Percentiles rank a stretch among this genome's conserved stretches.
phyloP scores from a whole-genome alignment of 2,797 vertebrate genomes.

The Chrysocyon brachyurus region DNA sequence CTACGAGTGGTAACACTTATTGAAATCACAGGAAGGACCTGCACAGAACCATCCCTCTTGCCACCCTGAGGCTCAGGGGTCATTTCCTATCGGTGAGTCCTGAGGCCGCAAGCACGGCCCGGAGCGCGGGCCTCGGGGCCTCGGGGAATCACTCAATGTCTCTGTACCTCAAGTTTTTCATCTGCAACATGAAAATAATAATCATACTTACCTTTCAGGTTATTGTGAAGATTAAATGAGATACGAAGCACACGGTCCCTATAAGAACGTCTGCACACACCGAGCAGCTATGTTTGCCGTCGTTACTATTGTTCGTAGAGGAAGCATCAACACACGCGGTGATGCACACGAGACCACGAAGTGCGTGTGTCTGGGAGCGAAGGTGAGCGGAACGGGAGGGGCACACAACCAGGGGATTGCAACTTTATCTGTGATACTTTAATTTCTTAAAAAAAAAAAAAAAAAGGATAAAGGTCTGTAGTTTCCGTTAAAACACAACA shows the following conservation, averaged over 20 bases:
- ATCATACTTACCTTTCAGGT: not conserved
- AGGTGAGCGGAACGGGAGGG: not conserved
- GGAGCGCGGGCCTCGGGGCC: not conserved
- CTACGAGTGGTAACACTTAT: not conserved
- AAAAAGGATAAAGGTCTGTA: not conserved
- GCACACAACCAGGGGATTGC: not conserved
- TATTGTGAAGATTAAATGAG: too few relatives aligned
- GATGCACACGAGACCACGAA: fast-evolving
- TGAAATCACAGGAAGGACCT: not conserved
- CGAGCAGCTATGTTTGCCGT: fast-evolving
- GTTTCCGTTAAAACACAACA: too few relatives aligned
- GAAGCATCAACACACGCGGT: fast-evolving
- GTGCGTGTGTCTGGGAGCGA: not conserved
- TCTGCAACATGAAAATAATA: not conserved
- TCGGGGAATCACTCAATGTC: not conserved
- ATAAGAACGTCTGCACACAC: fast-evolving
- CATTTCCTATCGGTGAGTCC: not conserved
- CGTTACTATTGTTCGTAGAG: fast-evolving
- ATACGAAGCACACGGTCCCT: fast-evolving
- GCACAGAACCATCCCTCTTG: not conserved
- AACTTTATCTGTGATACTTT: not conserved
- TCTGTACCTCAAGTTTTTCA: not conserved
- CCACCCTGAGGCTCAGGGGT: not conserved
- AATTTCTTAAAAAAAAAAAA: not conserved
- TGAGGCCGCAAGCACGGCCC: not conserved